Percentiles rank a stretch among this genome's conserved stretches.
Evolutionary conservation across 2,797 vertebrate genomes (phyloP).

Genomic region (Peromyscus aztecus): DNA sequence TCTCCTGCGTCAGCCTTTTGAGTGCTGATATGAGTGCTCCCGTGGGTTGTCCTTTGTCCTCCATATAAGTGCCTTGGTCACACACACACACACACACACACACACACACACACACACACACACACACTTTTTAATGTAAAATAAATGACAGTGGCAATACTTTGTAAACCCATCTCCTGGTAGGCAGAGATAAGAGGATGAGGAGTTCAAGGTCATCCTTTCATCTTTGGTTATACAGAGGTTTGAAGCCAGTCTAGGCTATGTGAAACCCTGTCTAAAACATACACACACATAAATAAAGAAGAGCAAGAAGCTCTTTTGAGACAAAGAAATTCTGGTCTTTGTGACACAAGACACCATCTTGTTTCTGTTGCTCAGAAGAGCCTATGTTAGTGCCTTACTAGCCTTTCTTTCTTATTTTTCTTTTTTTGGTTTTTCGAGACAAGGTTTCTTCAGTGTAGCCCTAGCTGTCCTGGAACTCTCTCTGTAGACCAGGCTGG

Average conservation of each 20-base stretch:
- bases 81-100: background rate
- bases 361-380: conserved; percentile 22
- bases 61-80: background rate
- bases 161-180: no score
- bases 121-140: no score
- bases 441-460: no score
- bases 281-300: background rate
- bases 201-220: no score
- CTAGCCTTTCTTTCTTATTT: background rate
- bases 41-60: background rate
- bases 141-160: no score
- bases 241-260: no score
- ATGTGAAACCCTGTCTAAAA: background rate
- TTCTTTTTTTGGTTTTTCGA: background rate
- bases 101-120: no score
- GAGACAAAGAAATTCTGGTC: background rate
- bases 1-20: background rate
- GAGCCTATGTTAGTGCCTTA: conserved; percentile 6
- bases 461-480: background rate
- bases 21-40: background rate
- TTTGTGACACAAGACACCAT: conserved; percentile 35
- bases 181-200: no score
- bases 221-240: no score
- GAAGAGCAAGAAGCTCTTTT: background rate
- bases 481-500: background rate